A percentile compares a stretch with the other conserved stretches of the same genome.
Conservation (phyloP, 2,797 vertebrate species). For the Paramormyrops hopkinsi region DNA sequence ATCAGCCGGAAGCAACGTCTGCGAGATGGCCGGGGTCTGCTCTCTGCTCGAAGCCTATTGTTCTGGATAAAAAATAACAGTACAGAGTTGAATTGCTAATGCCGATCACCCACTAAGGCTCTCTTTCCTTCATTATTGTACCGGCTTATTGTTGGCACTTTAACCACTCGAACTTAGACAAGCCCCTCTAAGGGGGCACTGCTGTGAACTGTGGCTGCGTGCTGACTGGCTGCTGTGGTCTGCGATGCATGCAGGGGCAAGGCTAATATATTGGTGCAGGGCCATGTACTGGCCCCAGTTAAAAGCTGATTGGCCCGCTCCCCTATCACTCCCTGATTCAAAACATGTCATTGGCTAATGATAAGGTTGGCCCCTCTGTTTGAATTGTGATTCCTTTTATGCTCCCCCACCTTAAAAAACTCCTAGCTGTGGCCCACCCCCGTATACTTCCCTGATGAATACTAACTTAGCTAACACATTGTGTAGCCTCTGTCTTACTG, state of each 20-base stretch:
- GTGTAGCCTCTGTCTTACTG: background rate
- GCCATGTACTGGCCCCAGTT: background rate
- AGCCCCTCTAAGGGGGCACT: background rate
- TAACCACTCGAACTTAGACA: background rate
- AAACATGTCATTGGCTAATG: background rate
- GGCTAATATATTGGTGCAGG: background rate
- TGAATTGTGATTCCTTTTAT: background rate
- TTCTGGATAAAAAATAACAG: background rate
- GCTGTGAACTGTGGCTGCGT: background rate
- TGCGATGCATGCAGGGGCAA: background rate
- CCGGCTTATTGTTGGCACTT: background rate
- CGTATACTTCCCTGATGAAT: background rate
- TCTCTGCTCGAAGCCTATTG: background rate
- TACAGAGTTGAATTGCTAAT: background rate
- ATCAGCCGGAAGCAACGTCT: background rate
- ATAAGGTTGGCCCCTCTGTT: background rate
- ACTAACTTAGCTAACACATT: background rate
- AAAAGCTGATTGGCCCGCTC: background rate
- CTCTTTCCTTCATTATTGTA: background rate
- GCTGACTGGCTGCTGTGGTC: background rate
- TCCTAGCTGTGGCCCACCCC: background rate
- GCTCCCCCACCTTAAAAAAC: background rate
- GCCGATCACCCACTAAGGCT: background rate
- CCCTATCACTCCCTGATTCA: background rate
- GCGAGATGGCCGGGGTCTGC: background rate